A percentile compares a stretch with the other conserved stretches of the same genome.
Evolutionary conservation across 1,140 invertebrate species (phyloP).

Genomic region (Laupala kohalensis): DNA sequence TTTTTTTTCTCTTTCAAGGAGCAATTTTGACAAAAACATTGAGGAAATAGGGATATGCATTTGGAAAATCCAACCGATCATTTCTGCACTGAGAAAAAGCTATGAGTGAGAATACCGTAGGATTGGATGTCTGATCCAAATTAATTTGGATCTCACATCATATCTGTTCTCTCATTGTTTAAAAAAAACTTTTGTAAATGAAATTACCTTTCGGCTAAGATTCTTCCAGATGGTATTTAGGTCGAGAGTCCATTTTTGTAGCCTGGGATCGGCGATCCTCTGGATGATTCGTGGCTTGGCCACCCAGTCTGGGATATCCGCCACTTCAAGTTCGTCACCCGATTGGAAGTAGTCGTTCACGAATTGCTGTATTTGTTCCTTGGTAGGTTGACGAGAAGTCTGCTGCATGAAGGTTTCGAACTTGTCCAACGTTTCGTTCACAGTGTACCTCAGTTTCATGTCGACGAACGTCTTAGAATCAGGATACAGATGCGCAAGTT

Average conservation of each 20-base stretch:
- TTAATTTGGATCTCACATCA: no score
- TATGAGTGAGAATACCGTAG: no score
- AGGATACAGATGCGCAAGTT: not conserved
- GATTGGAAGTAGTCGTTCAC: constrained; percentile 49
- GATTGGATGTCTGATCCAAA: no score
- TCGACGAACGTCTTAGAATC: not conserved
- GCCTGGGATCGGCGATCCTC: constrained; percentile 44
- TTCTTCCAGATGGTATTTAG: constrained; percentile 57
- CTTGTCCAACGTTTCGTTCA: not conserved
- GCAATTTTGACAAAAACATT: no score
- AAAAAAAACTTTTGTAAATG: no score
- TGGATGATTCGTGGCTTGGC: constrained; percentile 43
- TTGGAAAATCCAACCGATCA: no score
- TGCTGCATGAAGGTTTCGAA: not conserved
- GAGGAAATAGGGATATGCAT: no score
- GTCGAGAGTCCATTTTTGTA: constrained; percentile 41
- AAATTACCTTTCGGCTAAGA: constrained; percentile 53
- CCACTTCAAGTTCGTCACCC: constrained; percentile 31
- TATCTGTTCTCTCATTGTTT: no score
- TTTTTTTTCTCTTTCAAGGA: no score
- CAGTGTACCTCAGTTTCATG: not conserved
- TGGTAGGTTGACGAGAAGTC: not conserved
- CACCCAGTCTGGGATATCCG: constrained; percentile 50
- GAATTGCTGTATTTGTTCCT: constrained; percentile 30
- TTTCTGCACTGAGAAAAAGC: no score